These are phyloP conservation scores for Suillia variegata DNA, from an alignment of 2,888 invertebrate genomes.

Conservation along the genomic window DNA sequence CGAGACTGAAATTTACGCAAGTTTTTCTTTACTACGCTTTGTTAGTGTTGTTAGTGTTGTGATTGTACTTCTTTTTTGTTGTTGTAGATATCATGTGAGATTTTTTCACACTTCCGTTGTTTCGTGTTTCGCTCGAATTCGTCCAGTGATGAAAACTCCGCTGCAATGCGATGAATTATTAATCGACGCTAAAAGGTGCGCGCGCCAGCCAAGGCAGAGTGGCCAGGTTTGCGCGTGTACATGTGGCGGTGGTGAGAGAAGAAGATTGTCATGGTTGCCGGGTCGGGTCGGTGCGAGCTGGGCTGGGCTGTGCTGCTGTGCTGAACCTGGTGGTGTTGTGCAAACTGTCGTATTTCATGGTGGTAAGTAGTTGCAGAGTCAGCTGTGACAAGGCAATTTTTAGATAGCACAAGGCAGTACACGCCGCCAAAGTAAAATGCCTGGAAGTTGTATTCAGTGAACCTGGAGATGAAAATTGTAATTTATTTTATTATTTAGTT, in stretches of 20 bases:
- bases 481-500: no score
- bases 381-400: slow-evolving; percentile 47
- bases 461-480: no score
- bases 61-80: background rate
- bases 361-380: slow-evolving; percentile 53
- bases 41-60: slow-evolving; percentile 1
- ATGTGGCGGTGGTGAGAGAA: background rate
- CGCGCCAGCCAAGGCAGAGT: slow-evolving; percentile 34
- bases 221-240: slow-evolving; percentile 2
- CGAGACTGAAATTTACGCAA: background rate
- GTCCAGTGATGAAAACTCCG: slow-evolving; percentile 49
- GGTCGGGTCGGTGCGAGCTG: background rate
- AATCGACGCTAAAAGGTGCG: slow-evolving; percentile 52
- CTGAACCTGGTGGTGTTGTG: slow-evolving; percentile 2
- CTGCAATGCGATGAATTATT: slow-evolving; percentile 54
- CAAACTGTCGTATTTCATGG: slow-evolving; percentile 39
- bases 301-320: background rate
- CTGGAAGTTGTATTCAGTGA: no score
- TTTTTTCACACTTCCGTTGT: slow-evolving; percentile 15
- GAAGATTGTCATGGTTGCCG: slow-evolving; percentile 1
- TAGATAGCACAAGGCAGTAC: background rate
- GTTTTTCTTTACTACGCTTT: no score
- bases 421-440: no score
- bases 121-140: slow-evolving; percentile 19
- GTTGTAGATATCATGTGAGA: no score